Percentiles rank a stretch among this genome's conserved stretches.
Conservation (phyloP, 2,797 vertebrate genomes). For the Centroberyx gerrardi region DNA sequence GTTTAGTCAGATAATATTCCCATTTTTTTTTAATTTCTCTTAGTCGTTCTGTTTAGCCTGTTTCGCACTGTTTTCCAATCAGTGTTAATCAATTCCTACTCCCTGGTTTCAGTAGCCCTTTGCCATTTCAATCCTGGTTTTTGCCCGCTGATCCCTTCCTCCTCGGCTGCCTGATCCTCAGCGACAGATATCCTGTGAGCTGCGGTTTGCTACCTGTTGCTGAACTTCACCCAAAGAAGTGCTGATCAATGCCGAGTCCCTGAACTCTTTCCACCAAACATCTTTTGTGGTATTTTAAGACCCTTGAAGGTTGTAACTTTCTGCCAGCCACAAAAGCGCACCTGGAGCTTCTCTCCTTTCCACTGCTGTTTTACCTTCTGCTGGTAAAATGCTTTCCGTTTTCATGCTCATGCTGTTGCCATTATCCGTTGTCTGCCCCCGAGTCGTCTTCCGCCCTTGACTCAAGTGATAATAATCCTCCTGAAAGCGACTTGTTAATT, state of each 20-base stretch:
- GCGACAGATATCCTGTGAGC: conserved; percentile 39
- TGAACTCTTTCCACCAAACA: neutral
- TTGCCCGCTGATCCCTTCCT: conserved; percentile 32
- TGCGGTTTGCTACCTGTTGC: conserved; percentile 27
- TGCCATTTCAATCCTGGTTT: conserved; percentile 22
- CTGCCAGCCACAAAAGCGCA: conserved; percentile 18
- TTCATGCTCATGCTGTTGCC: conserved; percentile 50
- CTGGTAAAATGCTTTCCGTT: conserved; percentile 45
- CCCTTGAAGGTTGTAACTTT: conserved; percentile 22
- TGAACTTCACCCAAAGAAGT: conserved; percentile 5
- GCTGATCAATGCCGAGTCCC: neutral
- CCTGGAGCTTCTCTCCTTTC: conserved; percentile 20
- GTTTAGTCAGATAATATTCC: conserved; percentile 44
- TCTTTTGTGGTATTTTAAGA: conserved; percentile 15
- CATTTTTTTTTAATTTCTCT: conserved; percentile 10
- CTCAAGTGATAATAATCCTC: no score
- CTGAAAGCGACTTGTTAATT: conserved; percentile 25
- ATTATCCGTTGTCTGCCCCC: conserved; percentile 38
- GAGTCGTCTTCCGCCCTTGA: no score
- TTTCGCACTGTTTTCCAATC: conserved; percentile 42
- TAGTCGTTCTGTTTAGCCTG: conserved; percentile 8
- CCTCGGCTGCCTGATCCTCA: conserved; percentile 9
- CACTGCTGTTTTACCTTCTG: conserved; percentile 15
- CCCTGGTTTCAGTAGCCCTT: conserved; percentile 22
- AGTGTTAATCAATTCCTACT: conserved; percentile 26